A percentile compares a stretch with the other conserved stretches of the same genome.
Conservation (phyloP, 1,140 invertebrate species). For the Trachelipus rathkii region DNA sequence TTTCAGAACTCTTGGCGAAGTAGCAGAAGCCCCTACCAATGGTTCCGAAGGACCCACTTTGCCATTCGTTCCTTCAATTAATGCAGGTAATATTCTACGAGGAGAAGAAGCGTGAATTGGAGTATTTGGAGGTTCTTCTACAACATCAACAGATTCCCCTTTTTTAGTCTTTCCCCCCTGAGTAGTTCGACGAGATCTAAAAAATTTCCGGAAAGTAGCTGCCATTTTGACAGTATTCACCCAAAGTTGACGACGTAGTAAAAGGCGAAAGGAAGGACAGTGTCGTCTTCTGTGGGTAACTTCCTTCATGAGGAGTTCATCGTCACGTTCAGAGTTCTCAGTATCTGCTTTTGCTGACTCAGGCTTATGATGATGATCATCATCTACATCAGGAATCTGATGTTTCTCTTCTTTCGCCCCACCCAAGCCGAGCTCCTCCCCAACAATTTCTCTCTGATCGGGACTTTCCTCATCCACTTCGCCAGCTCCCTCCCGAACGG, state of each 20-base stretch:
- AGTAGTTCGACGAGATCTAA: background rate
- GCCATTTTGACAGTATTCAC: conserved; percentile 6
- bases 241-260: background rate
- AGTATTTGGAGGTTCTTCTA: background rate
- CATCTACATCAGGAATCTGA: background rate
- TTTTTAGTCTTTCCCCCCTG: background rate
- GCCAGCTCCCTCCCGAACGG: background rate
- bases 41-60: background rate
- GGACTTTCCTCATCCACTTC: background rate
- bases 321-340: background rate
- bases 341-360: background rate
- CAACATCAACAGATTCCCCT: background rate
- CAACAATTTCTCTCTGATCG: background rate
- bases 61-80: background rate
- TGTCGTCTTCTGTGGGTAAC: background rate
- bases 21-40: background rate
- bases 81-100: background rate
- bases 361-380: background rate
- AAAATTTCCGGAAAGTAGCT: background rate
- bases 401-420: too few relatives aligned
- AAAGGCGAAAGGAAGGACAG: background rate
- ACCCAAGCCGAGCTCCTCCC: too few relatives aligned
- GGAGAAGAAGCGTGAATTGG: background rate
- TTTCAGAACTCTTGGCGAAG: background rate
- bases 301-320: background rate